phyloP scores from a whole-genome alignment of 2,888 invertebrate genomes.

The Drosophila kanekoi region DNA sequence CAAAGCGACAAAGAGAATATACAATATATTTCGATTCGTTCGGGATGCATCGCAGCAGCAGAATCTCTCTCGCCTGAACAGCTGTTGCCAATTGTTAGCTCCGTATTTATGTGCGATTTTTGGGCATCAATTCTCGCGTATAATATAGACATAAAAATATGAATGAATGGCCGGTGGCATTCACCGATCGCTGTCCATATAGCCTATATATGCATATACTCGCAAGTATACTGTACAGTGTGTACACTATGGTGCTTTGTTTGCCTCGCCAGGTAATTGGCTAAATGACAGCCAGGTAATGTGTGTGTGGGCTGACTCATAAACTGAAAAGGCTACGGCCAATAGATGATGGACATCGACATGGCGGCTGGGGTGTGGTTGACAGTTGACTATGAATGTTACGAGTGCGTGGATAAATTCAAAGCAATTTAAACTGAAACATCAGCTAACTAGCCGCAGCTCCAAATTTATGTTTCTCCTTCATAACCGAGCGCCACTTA shows the following conservation, averaged over 20 bases:
- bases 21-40: neutral
- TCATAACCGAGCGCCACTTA: slow-evolving; percentile 41
- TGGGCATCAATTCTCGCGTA: slow-evolving; percentile 60
- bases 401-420: slow-evolving; percentile 8
- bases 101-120: slow-evolving; percentile 51
- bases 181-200: slow-evolving; percentile 36
- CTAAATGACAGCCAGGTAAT: slow-evolving; percentile 72
- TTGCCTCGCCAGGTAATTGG: slow-evolving; percentile 70
- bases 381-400: neutral
- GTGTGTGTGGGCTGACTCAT: slow-evolving; percentile 58
- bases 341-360: slow-evolving; percentile 43
- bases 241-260: slow-evolving; percentile 49
- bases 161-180: slow-evolving; percentile 69
- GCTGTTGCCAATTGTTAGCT: slow-evolving; percentile 65
- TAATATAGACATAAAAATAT: slow-evolving; percentile 69
- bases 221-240: slow-evolving; percentile 1
- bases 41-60: slow-evolving; percentile 5
- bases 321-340: slow-evolving; percentile 17
- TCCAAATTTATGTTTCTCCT: slow-evolving; percentile 10
- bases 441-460: slow-evolving; percentile 5
- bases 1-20: slow-evolving; percentile 16
- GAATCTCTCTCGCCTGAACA: slow-evolving; percentile 47
- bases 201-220: neutral
- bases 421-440: slow-evolving; percentile 4
- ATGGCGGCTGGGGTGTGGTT: slow-evolving; percentile 1